These are phyloP conservation scores for Rosalia funebris DNA, from an alignment of 2,888 invertebrate genomes.

Conservation along the genomic window DNA sequence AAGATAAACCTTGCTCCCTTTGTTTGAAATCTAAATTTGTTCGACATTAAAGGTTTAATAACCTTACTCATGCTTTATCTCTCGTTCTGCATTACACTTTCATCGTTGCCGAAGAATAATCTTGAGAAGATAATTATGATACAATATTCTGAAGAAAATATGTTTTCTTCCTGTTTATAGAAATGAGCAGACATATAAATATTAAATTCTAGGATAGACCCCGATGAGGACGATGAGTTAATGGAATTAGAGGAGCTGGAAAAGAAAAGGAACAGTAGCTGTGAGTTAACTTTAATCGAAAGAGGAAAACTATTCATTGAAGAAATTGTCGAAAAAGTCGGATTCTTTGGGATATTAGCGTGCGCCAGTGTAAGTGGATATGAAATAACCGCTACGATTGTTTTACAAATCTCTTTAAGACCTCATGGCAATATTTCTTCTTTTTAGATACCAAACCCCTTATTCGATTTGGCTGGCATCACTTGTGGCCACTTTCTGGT, in stretches of 20 bases:
- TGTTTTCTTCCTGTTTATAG: too few species aligned
- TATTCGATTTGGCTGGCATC: constrained; percentile 98
- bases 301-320: constrained; percentile 87
- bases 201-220: constrained; percentile 56
- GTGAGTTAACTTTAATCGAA: constrained; percentile 74
- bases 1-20: too few species aligned
- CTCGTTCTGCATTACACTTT: too few species aligned
- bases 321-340: constrained; percentile 90
- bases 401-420: neutral
- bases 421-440: neutral
- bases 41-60: too few species aligned
- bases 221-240: constrained; percentile 77
- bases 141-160: too few species aligned
- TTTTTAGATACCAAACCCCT: constrained; percentile 93
- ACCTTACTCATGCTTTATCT: too few species aligned
- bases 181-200: neutral
- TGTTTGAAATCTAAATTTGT: too few species aligned
- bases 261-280: constrained; percentile 69
- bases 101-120: too few species aligned
- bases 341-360: constrained; percentile 94
- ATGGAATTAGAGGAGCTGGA: constrained; percentile 79
- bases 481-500: constrained; percentile 99
- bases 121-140: too few species aligned
- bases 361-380: constrained; percentile 85
- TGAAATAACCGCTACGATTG: neutral